These are phyloP conservation scores for Syrmaticus mikado DNA, from an alignment of 2,113 vertebrate genomes.

Conservation along the genomic window DNA sequence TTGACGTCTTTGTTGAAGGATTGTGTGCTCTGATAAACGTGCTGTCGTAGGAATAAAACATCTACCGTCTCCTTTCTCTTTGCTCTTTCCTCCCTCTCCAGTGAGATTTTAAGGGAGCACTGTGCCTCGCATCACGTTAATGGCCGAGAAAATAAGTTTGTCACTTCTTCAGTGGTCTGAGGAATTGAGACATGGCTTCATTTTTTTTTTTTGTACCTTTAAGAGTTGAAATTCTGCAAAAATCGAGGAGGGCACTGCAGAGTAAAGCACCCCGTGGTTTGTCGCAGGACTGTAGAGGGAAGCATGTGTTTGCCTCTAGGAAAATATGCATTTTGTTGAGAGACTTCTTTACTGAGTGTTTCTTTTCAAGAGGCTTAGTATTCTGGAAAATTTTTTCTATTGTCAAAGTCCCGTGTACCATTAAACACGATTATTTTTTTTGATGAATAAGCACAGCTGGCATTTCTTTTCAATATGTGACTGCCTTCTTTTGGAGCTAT, in stretches of 20 bases:
- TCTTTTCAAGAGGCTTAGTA: slow-evolving; percentile 62
- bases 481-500: slow-evolving; percentile 45
- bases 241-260: not conserved
- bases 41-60: not conserved
- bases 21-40: not conserved
- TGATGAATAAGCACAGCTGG: slow-evolving; percentile 68
- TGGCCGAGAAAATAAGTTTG: not conserved
- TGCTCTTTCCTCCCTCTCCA: fast-evolving
- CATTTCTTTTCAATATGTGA: slow-evolving; percentile 65
- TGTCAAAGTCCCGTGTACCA: slow-evolving; percentile 56
- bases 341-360: not conserved
- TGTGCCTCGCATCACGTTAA: not conserved
- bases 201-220: not conserved
- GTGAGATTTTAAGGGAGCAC: not conserved
- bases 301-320: slow-evolving; percentile 39
- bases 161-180: not conserved
- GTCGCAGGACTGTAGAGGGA: slow-evolving; percentile 15
- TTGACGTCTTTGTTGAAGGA: slow-evolving; percentile 27
- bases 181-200: not conserved
- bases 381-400: slow-evolving; percentile 55
- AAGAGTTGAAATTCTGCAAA: not conserved
- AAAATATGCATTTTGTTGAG: slow-evolving; percentile 16
- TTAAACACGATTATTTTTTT: slow-evolving; percentile 67
- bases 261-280: slow-evolving; percentile 1
- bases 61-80: not conserved